Evolutionary conservation across 2,888 invertebrate genomes (phyloP), one percentile per base, ranked within the genome.

Genomic region (Plebejus melissa): DNA sequence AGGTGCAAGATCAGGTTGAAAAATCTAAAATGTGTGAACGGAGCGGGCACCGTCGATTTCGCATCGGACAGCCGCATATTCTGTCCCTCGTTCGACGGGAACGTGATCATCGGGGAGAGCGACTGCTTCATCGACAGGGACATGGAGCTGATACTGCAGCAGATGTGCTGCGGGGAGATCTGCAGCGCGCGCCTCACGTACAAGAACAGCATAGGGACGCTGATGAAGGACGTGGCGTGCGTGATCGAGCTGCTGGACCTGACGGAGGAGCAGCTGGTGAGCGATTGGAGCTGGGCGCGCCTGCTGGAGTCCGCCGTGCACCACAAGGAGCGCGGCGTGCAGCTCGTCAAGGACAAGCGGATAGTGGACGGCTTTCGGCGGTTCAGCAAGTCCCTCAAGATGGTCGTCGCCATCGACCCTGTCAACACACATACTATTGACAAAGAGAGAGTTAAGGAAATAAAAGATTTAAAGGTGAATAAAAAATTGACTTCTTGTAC

Each of bases 361-460:
- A 89, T 92, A 75, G 83, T 91, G 11, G 96, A 97, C 84, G 97
- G 97, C 0, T 97, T 97, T 81, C 83, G 89, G n/a, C 86, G 92
- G 77, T 98, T 97, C 85, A 95, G 94, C 78, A 96, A 95, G 85
- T 95, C 96, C 1, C 92, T 97, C 38, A 97, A 97, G 87, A 94
- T 96, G 82, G 83, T 98, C 6, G 94, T 96, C 5, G 89, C 93
- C 0, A 89, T 90, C 2, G 93, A 93, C 77, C 96, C 96, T 0
- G 92, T 96, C 77, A 95, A 94, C 78, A 90, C 94, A 4, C 90
- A 93, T n/a, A 84, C 88, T 7, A 87, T 95, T 7, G 94, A 94
- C 69, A 91, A 92, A 2, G 88, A 95, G 46, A 82, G 85, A 50
- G 82, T 93, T 0, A 85, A 90, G 9, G 94, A 95, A 76, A 90